These are phyloP conservation scores for Metridium senile DNA, from an alignment of 92 coral and sea anemone genomes.

Conservation along the genomic window DNA sequence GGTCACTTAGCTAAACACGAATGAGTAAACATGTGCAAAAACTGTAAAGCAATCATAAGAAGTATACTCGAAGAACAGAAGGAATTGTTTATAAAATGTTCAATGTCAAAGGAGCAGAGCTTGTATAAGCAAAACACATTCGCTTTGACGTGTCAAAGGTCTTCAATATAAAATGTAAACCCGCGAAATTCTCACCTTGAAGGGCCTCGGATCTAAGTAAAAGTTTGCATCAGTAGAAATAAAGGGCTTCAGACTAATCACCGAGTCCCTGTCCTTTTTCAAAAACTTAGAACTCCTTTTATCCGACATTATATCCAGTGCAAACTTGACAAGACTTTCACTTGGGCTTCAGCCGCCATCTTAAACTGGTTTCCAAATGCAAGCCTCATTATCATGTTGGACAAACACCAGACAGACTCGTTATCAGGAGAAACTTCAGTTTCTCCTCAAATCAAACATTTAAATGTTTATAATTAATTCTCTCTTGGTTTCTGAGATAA, in stretches of 20 bases:
- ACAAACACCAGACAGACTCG: constrained; percentile 11
- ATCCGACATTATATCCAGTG: constrained; percentile 61
- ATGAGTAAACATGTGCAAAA: constrained; percentile 15
- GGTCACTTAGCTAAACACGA: constrained; percentile 8
- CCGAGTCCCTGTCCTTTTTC: constrained; percentile 74
- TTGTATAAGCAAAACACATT: background rate
- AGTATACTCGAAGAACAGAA: constrained; percentile 4
- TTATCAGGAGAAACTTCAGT: too few relatives aligned
- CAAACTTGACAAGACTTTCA: constrained; percentile 8
- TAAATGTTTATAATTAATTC: too few relatives aligned
- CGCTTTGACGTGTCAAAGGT: constrained; percentile 3
- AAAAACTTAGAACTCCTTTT: constrained; percentile 54
- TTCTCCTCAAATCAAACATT: too few relatives aligned
- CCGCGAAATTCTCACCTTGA: constrained; percentile 67
- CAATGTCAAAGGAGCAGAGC: background rate
- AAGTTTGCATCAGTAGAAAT: constrained; percentile 72
- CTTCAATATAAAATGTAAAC: background rate
- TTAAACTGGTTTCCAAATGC: background rate
- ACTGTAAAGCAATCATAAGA: background rate
- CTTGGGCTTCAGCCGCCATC: constrained; percentile 29
- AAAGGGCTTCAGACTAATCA: constrained; percentile 45
- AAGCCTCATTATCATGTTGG: constrained; percentile 37
- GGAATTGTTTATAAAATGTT: constrained; percentile 1
- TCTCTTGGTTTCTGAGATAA: background rate
- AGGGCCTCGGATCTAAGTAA: constrained; percentile 49